Percentiles rank a stretch among this genome's conserved stretches.
Conservation (phyloP, 2,113 vertebrate genomes). For the Macquaria ambigua region DNA sequence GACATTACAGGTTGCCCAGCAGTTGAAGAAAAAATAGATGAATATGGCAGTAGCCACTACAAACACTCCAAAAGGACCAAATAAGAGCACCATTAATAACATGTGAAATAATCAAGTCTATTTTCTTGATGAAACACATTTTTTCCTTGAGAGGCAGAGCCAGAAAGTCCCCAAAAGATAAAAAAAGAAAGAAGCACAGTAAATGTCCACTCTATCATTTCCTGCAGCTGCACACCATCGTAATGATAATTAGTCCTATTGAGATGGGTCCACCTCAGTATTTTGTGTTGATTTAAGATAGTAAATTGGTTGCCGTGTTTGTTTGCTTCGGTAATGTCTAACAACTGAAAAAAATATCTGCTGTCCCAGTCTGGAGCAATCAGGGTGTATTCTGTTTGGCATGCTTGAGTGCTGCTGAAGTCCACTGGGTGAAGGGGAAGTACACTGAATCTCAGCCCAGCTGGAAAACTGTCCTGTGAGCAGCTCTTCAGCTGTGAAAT, state of each 20-base stretch:
- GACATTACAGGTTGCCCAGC: background rate
- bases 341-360: slow-evolving; percentile 80
- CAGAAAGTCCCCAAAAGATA: slow-evolving; percentile 54
- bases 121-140: background rate
- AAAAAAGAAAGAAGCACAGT: slow-evolving; percentile 33
- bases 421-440: slow-evolving; percentile 77
- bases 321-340: slow-evolving; percentile 81
- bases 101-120: background rate
- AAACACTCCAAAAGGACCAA: background rate
- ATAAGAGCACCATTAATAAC: background rate
- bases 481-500: slow-evolving; percentile 77
- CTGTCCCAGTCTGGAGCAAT: slow-evolving; percentile 66
- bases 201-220: slow-evolving; percentile 74
- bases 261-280: slow-evolving; percentile 71
- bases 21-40: background rate
- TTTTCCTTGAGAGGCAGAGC: slow-evolving; percentile 5
- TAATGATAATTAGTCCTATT: slow-evolving; percentile 77
- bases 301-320: slow-evolving; percentile 80
- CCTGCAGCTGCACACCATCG: slow-evolving; percentile 77
- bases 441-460: slow-evolving; percentile 78
- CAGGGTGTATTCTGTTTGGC: slow-evolving; percentile 71
- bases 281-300: slow-evolving; percentile 72
- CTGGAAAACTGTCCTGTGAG: slow-evolving; percentile 79
- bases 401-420: slow-evolving; percentile 66
- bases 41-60: background rate